Conservation (phyloP, 2,113 vertebrate genomes). For the Hemicordylus capensis region DNA sequence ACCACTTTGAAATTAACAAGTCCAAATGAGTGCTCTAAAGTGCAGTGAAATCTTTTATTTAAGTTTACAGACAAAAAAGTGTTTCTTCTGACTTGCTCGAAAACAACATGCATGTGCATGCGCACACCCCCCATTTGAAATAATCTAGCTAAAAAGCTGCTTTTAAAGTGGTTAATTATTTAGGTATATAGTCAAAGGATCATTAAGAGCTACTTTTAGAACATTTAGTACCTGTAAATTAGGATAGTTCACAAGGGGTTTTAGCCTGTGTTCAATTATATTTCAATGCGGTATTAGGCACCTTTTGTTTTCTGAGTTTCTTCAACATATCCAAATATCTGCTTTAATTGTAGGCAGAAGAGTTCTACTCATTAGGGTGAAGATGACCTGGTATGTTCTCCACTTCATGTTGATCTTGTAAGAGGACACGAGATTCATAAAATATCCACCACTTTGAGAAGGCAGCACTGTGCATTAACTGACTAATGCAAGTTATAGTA, state of each 20-base stretch:
- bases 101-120: too few relatives aligned
- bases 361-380: not conserved
- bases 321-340: not conserved
- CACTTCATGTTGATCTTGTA: not conserved
- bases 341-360: not conserved
- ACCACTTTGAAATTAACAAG: not conserved
- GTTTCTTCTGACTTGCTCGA: not conserved
- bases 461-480: not conserved
- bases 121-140: not conserved
- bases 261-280: not conserved
- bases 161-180: constrained; percentile 13
- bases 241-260: not conserved
- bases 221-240: not conserved
- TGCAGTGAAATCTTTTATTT: constrained; percentile 1
- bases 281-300: not conserved
- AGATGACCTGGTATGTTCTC: not conserved
- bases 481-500: not conserved
- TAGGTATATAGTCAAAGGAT: not conserved
- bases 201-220: not conserved
- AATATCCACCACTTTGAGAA: not conserved
- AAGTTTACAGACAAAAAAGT: not conserved
- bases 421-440: not conserved
- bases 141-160: not conserved
- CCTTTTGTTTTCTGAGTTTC: not conserved
- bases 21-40: not conserved